Evolutionary conservation across 53 echinoderm and acorn worm species (phyloP).

Genomic region (Zoroaster sp.): DNA sequence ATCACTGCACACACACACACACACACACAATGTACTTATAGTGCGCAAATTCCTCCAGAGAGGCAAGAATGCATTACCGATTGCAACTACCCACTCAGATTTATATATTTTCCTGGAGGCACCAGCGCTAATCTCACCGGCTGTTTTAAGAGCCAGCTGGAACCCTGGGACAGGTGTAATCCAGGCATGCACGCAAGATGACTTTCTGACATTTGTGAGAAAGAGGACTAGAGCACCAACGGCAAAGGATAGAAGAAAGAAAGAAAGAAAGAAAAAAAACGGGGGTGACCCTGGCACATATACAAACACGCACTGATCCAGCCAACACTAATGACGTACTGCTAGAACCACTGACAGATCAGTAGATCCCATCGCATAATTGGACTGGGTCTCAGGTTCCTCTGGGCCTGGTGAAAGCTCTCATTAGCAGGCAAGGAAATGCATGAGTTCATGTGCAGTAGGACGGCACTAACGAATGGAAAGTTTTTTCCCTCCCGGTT

Average conservation of each 20-base stretch:
- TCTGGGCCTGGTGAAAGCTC: background rate
- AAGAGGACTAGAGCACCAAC: background rate
- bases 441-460: background rate
- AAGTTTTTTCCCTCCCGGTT: background rate
- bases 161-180: slow-evolving; percentile 20
- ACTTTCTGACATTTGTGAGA: slow-evolving; percentile 4
- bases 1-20: background rate
- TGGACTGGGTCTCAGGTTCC: slow-evolving; percentile 37
- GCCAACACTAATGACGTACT: slow-evolving; percentile 23
- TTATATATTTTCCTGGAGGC: background rate
- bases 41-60: slow-evolving; percentile 19
- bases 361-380: slow-evolving; percentile 12
- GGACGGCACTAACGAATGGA: background rate
- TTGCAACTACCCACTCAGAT: slow-evolving; percentile 24
- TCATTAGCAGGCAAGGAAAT: background rate
- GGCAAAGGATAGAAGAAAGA: background rate
- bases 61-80: slow-evolving; percentile 34
- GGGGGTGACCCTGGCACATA: background rate
- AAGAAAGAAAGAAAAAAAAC: background rate
- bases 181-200: background rate
- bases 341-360: slow-evolving; percentile 32
- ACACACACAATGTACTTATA: background rate
- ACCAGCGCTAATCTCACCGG: slow-evolving; percentile 35
- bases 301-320: slow-evolving; percentile 20
- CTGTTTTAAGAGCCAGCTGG: slow-evolving; percentile 40